Percentiles rank a stretch among this genome's conserved stretches.
phyloP scores from a whole-genome alignment of 2,888 invertebrate genomes.

The Phorcus lineatus region DNA sequence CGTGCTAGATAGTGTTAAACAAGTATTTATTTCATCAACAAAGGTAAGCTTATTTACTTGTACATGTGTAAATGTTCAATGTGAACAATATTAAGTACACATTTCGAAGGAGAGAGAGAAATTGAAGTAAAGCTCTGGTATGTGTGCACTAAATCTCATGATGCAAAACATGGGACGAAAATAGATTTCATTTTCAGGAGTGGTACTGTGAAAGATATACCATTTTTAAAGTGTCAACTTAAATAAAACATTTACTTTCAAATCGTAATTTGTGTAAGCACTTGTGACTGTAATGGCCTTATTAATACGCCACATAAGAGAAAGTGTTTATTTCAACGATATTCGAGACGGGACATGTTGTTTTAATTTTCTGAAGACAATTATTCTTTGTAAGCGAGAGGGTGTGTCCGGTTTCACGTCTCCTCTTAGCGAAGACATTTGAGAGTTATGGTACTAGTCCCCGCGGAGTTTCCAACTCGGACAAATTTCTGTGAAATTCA shows the following conservation, averaged over 20 bases:
- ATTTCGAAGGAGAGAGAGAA: too few species aligned
- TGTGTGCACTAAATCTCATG: too few species aligned
- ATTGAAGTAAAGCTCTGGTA: too few species aligned
- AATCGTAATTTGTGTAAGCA: background rate
- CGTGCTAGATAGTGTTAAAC: too few species aligned
- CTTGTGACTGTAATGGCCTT: constrained; percentile 1
- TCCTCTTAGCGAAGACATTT: background rate
- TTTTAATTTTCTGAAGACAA: constrained; percentile 15
- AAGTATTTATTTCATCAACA: too few species aligned
- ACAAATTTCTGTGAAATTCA: constrained; percentile 21
- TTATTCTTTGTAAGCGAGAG: constrained; percentile 10
- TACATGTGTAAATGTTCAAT: too few species aligned
- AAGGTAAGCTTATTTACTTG: too few species aligned
- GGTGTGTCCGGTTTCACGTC: background rate
- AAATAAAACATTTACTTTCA: background rate
- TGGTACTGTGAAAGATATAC: too few species aligned
- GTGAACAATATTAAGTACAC: too few species aligned
- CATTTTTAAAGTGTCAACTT: background rate
- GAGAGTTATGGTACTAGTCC: background rate
- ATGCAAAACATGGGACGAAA: too few species aligned
- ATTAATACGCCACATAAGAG: constrained; percentile 12
- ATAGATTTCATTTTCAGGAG: too few species aligned
- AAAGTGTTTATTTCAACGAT: background rate
- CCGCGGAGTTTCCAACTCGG: background rate
- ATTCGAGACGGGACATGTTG: background rate